A percentile compares a stretch with the other conserved stretches of the same genome.
Conservation (phyloP, 2,113 vertebrate species). For the Engraulis encrasicolus region DNA sequence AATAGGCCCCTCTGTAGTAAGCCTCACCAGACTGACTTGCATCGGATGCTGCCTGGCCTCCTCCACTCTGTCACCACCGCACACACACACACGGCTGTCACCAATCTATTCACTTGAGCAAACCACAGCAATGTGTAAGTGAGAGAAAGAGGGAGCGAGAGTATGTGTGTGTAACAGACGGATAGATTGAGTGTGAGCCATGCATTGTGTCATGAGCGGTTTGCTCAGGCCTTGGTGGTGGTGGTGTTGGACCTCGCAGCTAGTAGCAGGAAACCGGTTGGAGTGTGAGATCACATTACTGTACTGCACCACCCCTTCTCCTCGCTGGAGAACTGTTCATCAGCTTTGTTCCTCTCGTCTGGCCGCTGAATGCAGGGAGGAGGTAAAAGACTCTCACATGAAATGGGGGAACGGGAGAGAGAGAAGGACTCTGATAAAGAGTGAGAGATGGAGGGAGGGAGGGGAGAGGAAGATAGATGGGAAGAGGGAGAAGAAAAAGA, state of each 20-base stretch:
- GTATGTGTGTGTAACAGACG: neutral
- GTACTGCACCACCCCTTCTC: neutral
- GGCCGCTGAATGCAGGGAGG: slow-evolving; percentile 3
- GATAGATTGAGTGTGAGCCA: neutral
- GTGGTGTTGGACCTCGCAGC: neutral
- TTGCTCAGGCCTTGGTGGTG: neutral
- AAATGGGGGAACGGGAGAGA: neutral
- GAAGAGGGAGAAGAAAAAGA: no score
- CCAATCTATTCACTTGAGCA: neutral
- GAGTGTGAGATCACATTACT: slow-evolving; percentile 3
- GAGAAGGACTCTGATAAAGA: no score
- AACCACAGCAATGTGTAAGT: neutral
- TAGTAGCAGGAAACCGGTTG: neutral
- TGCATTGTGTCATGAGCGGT: neutral
- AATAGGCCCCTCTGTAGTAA: neutral
- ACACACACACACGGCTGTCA: neutral
- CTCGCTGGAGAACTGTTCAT: neutral
- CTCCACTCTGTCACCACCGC: neutral
- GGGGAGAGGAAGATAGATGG: no score
- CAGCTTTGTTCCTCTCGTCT: neutral
- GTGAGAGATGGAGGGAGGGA: no score
- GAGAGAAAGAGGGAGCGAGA: neutral
- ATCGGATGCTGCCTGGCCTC: neutral
- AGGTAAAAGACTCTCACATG: neutral
- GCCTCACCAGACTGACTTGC: neutral